Evolutionary conservation across 2,797 vertebrate genomes (phyloP), one percentile per base, ranked within the genome.

Genomic region (Mus caroli): DNA sequence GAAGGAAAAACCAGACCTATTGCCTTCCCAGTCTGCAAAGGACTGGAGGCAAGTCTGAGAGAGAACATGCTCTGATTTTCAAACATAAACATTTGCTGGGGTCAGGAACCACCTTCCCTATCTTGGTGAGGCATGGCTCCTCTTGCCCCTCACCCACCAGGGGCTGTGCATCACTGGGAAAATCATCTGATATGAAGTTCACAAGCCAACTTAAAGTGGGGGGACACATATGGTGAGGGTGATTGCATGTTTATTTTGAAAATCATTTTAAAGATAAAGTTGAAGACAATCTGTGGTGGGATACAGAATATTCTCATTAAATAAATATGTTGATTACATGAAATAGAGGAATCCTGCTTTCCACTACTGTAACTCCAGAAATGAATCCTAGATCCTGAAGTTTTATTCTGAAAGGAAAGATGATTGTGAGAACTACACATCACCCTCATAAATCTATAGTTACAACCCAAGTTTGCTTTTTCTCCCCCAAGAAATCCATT

Each of bases 1-100:
- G 89, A 89, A 90, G 26, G 6, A 62, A 92, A 92, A 89, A 78
- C n/a, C 54, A 90, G 93, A 73, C 56, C 37, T 58, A 71, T 78
- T 50, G 31, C 43, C 28, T 76, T 75, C 50, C 34, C 67, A 76
- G 73, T 58, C 26, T 10, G 19, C 46, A 11, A 91, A 93, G 64
- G 46, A 46, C 24, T 69, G 17, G n/a, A 71, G 43, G 60, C 20
- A 77, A 28, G 9, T 40, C 24, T 31, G 15, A 85, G 31, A 7
- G 15, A 28, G 31, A 46, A 34, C 34, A 54, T 28, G 17, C 24
- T 78, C 34, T 83, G 50, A 40, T 37, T 78, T 75, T 83, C 52
- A 84, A 12, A 67, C 40, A 9, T 6, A 54, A 78, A 76, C 22
- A 75, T 54, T 73, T 64, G 28, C 26, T 15, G 56, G 8, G 20